Percentiles rank a stretch among this genome's conserved stretches.
phyloP scores from a whole-genome alignment of 2,113 vertebrate genomes.

The Phoenicopterus ruber region DNA sequence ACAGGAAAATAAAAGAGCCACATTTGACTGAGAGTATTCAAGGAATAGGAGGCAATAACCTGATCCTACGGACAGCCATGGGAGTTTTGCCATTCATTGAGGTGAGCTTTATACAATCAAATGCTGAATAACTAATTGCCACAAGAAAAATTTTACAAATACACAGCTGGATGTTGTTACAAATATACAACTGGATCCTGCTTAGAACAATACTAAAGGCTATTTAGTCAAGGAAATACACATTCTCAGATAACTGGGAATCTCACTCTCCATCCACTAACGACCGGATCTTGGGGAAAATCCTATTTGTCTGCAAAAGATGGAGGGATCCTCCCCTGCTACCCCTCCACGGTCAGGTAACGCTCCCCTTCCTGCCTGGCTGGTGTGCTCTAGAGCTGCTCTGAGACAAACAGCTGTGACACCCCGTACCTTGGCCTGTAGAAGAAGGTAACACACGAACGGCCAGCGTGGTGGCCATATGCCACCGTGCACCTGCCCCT shows the following conservation, averaged over 20 bases:
- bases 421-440: neutral
- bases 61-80: neutral
- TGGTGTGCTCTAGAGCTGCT: neutral
- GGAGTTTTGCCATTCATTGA: neutral
- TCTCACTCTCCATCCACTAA: neutral
- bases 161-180: neutral
- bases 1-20: neutral
- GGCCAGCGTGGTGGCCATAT: rapidly evolving
- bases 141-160: neutral
- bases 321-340: neutral
- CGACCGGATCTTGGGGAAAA: neutral
- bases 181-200: neutral
- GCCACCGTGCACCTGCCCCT: neutral
- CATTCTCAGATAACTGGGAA: neutral
- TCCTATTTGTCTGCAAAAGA: neutral
- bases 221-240: neutral
- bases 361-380: neutral
- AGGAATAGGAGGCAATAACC: neutral
- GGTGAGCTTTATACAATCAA: neutral
- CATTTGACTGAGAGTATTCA: neutral
- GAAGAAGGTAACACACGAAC: neutral
- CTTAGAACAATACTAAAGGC: neutral
- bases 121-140: neutral
- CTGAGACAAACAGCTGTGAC: neutral
- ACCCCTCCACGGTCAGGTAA: rapidly evolving